Conservation (phyloP, 2,888 invertebrate species). For the Hermodice carunculata region DNA sequence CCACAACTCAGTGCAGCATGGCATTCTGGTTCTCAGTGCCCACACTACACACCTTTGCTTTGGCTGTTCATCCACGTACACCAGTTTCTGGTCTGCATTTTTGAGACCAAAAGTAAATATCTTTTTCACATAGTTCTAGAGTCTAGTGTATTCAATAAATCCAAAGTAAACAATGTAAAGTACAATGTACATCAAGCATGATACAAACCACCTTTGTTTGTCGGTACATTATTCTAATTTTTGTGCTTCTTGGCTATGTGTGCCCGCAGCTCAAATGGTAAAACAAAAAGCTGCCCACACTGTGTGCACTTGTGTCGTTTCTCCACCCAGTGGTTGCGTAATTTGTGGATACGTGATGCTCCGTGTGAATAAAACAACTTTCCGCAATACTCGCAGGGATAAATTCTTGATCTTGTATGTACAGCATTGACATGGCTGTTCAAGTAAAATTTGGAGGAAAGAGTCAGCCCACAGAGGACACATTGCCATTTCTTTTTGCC, state of each 20-base stretch:
- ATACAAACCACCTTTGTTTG: too few species aligned
- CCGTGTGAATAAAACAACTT: slow-evolving; percentile 45
- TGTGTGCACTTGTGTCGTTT: slow-evolving; percentile 43
- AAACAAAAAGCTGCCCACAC: slow-evolving; percentile 41
- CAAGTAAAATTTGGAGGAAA: slow-evolving; percentile 45
- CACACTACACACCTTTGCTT: too few species aligned
- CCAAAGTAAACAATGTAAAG: too few species aligned
- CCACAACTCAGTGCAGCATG: too few species aligned
- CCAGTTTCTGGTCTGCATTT: too few species aligned
- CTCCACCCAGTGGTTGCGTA: slow-evolving; percentile 46
- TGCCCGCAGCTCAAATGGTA: slow-evolving; percentile 42
- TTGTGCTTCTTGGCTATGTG: slow-evolving; percentile 42
- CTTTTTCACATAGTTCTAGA: too few species aligned
- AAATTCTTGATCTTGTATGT: slow-evolving; percentile 43
- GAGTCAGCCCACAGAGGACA: slow-evolving; percentile 45
- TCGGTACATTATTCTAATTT: not conserved
- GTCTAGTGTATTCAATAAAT: too few species aligned
- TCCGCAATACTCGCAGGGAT: slow-evolving; percentile 46
- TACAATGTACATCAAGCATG: too few species aligned
- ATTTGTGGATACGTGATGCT: slow-evolving; percentile 45
- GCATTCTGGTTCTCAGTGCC: too few species aligned
- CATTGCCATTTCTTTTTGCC: slow-evolving; percentile 44
- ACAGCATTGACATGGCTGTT: slow-evolving; percentile 47
- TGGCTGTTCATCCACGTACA: too few species aligned
- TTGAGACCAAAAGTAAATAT: too few species aligned